Percentiles rank a stretch among this genome's conserved stretches.
phyloP scores from a whole-genome alignment of 2,888 invertebrate genomes.

The Noctuana brunneofusca region DNA sequence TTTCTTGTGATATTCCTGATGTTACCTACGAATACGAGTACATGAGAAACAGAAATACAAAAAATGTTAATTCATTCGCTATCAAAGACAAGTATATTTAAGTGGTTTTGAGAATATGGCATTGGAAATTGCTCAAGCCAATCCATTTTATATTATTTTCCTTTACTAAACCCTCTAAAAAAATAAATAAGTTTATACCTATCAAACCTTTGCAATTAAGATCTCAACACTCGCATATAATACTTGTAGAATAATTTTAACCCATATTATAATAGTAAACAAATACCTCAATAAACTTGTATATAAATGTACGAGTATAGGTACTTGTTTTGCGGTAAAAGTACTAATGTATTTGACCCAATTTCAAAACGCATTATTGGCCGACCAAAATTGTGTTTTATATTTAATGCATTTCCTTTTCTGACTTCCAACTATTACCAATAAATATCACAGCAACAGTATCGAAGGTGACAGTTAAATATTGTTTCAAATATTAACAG shows the following conservation, averaged over 20 bases:
- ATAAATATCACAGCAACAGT: constrained; percentile 5
- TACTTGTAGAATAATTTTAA: not conserved
- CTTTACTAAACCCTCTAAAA: no score
- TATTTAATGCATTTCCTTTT: constrained; percentile 22
- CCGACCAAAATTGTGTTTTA: constrained; percentile 8
- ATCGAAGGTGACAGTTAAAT: not conserved
- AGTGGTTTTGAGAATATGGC: no score
- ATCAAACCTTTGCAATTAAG: no score
- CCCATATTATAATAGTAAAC: not conserved
- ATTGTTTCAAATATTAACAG: no score
- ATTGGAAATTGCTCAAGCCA: not conserved
- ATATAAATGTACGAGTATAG: not conserved
- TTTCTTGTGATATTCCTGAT: constrained; percentile 4
- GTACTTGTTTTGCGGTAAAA: constrained; percentile 9
- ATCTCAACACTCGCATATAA: no score
- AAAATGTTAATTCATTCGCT: no score
- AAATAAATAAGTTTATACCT: no score
- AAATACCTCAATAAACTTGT: not conserved
- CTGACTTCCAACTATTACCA: constrained; percentile 4
- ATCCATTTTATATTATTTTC: no score
- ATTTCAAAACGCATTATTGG: constrained; percentile 7
- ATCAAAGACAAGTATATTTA: no score
- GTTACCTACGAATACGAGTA: no score
- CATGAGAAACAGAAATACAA: no score
- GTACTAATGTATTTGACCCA: constrained; percentile 6